Conservation (phyloP, 2,888 invertebrate genomes). For the Notodonta ziczac region DNA sequence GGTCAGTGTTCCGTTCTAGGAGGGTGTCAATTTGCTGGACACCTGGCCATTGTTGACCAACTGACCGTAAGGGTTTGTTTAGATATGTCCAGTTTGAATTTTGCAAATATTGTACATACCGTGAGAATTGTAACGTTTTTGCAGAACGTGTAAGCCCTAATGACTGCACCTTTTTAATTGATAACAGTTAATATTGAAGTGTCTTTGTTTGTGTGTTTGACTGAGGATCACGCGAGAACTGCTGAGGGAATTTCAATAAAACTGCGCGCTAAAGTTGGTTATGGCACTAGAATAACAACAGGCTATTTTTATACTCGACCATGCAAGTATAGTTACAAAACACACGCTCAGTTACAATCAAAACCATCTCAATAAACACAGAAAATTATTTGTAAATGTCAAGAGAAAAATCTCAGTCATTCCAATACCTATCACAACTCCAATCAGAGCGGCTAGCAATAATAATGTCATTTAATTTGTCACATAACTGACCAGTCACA, state of each 20-base stretch:
- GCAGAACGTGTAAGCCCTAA: background rate
- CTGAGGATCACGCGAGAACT: too few species aligned
- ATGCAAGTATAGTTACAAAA: background rate
- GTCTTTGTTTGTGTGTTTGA: too few species aligned
- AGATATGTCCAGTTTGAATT: slow-evolving; percentile 67
- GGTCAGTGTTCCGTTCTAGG: slow-evolving; percentile 61
- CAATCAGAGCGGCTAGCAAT: background rate
- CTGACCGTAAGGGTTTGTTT: slow-evolving; percentile 79
- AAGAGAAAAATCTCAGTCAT: background rate
- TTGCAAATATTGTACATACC: slow-evolving; percentile 61
- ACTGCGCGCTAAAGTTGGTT: too few species aligned
- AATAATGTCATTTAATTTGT: background rate
- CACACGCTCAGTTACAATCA: background rate
- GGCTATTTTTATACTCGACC: too few species aligned
- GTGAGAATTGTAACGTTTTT: slow-evolving; percentile 73
- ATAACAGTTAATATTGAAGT: background rate
- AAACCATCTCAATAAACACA: background rate
- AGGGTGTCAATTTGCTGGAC: slow-evolving; percentile 72
- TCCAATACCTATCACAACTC: background rate
- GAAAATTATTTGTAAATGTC: background rate
- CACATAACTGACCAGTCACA: slow-evolving; percentile 11
- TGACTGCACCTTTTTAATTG: background rate
- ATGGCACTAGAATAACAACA: too few species aligned
- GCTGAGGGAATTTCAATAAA: too few species aligned
- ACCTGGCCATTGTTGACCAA: slow-evolving; percentile 75